Conservation (phyloP, 2,888 invertebrate genomes). For the Acanthosoma haemorrhoidale region DNA sequence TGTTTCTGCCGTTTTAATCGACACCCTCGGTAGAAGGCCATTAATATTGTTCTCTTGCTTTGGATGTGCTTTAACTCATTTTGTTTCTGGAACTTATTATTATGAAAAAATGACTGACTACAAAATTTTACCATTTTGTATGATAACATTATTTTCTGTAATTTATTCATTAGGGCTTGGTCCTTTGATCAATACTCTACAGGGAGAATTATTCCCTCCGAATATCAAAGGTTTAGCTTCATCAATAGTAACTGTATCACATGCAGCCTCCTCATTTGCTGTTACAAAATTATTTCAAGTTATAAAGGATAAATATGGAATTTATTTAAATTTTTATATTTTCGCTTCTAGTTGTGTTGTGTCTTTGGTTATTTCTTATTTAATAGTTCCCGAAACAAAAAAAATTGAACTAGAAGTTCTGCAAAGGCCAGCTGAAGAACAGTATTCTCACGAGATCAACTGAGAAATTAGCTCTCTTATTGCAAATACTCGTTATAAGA, state of each 20-base stretch:
- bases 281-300: constrained; percentile 40
- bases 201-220: constrained; percentile 40
- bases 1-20: constrained; percentile 38
- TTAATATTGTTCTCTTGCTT: constrained; percentile 37
- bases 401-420: constrained; percentile 30
- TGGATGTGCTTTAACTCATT: constrained; percentile 37
- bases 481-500: no score
- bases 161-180: constrained; percentile 40
- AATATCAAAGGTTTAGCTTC: constrained; percentile 39
- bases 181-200: constrained; percentile 39
- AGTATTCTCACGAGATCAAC: background rate
- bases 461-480: no score
- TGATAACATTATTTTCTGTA: constrained; percentile 38
- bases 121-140: constrained; percentile 35
- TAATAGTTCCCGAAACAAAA: constrained; percentile 39
- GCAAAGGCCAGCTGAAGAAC: constrained; percentile 18
- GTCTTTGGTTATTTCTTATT: constrained; percentile 35
- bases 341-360: constrained; percentile 37
- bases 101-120: background rate
- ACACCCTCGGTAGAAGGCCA: constrained; percentile 38
- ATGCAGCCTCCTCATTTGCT: constrained; percentile 38
- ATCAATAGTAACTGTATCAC: constrained; percentile 38
- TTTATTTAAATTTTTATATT: constrained; percentile 39
- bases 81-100: constrained; percentile 37
- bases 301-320: constrained; percentile 29